Evolutionary conservation across 2,888 invertebrate species (phyloP).

Genomic region (Parapristionchus giblindavisi): DNA sequence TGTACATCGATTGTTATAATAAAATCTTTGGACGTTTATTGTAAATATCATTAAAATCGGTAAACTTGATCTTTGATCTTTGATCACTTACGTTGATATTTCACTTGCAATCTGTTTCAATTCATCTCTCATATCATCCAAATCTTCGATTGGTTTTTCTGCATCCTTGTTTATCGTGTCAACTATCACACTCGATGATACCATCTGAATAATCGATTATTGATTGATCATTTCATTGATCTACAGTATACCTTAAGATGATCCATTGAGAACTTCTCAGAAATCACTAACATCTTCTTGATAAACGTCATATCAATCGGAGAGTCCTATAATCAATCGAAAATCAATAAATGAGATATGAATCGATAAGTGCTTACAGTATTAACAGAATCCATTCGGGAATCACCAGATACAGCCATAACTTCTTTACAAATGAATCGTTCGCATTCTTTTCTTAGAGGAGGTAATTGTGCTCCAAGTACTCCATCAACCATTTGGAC

Average conservation of each 20-base stretch:
- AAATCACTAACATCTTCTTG: conserved; percentile 62
- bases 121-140: conserved; percentile 51
- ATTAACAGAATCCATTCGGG: no score
- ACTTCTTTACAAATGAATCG: conserved; percentile 65
- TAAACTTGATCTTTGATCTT: not conserved
- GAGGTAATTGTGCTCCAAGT: conserved; percentile 60
- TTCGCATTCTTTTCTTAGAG: conserved; percentile 63
- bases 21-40: not conserved
- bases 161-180: conserved; percentile 44
- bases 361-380: no score
- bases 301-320: conserved; percentile 58
- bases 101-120: conserved; percentile 55
- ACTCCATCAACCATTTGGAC: conserved; percentile 61
- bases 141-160: conserved; percentile 37
- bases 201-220: conserved; percentile 14
- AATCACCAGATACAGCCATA: conserved; percentile 52
- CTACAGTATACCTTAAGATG: conserved; percentile 29
- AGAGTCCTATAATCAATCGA: not conserved
- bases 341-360: not conserved
- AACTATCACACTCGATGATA: conserved; percentile 53
- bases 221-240: not conserved
- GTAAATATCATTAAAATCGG: not conserved
- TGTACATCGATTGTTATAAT: not conserved
- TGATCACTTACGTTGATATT: conserved; percentile 42
- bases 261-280: conserved; percentile 61